Evolutionary conservation across 2,113 vertebrate genomes (phyloP).

Genomic region (Xiphophorus couchianus): DNA sequence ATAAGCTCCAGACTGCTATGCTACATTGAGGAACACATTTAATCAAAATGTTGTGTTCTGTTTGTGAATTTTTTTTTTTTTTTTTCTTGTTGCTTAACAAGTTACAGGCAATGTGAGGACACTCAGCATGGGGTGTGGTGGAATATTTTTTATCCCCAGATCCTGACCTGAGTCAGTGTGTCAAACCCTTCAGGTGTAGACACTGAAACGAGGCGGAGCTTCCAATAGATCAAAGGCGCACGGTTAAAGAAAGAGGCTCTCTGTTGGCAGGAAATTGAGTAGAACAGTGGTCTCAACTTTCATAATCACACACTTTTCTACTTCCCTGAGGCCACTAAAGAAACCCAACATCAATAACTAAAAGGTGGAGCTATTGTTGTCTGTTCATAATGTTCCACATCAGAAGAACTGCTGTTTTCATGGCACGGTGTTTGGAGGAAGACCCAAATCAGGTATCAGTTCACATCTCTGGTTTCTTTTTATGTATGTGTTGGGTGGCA

Average conservation of each 20-base stretch:
- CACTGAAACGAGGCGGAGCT: constrained; percentile 13
- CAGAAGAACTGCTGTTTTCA: not conserved
- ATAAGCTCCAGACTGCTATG: too few relatives aligned
- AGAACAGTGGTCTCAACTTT: constrained; percentile 7
- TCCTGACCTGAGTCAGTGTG: not conserved
- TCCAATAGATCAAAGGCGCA: not conserved
- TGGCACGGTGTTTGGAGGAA: not conserved
- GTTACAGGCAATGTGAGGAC: not conserved
- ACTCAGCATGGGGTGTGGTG: not conserved
- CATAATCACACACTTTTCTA: constrained; percentile 4
- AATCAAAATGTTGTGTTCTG: too few relatives aligned
- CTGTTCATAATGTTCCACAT: not conserved
- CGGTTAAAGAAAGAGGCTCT: constrained; percentile 12
- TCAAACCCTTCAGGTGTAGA: not conserved
- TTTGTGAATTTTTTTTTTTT: too few relatives aligned
- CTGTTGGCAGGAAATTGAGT: not conserved
- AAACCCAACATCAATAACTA: not conserved
- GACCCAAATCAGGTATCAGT: not conserved
- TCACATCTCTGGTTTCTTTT: not conserved
- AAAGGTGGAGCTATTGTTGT: constrained; percentile 2
- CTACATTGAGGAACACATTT: too few relatives aligned
- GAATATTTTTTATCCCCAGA: not conserved
- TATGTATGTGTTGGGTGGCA: too few relatives aligned
- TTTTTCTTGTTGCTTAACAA: too few relatives aligned
- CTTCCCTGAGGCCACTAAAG: not conserved